Conservation (phyloP, 2,113 vertebrate species). For the Pluvianellus socialis region DNA sequence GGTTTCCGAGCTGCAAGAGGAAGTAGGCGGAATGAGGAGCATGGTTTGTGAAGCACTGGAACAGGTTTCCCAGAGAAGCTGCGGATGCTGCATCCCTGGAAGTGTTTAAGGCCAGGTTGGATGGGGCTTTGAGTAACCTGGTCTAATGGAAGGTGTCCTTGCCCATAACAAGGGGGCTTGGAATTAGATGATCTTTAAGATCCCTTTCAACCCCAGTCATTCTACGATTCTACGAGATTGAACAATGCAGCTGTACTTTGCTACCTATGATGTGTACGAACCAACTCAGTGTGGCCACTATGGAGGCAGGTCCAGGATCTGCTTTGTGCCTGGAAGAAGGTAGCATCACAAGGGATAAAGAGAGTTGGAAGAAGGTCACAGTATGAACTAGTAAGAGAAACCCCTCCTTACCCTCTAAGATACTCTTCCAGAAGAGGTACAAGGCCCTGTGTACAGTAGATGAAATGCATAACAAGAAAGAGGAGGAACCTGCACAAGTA, state of each 20-base stretch:
- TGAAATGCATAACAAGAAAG: not conserved
- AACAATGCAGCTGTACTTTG: not conserved
- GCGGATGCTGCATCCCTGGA: no score
- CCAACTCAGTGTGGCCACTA: accelerated
- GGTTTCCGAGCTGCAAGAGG: not conserved
- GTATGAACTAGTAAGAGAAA: not conserved
- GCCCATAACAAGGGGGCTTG: no score
- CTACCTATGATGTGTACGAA: not conserved
- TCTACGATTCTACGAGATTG: not conserved
- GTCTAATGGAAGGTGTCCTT: no score
- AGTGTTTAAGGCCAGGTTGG: no score
- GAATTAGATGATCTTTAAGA: no score
- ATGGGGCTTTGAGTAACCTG: no score
- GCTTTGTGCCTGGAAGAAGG: not conserved
- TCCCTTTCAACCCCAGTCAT: no score
- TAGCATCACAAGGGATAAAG: no score
- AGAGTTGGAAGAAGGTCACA: not conserved
- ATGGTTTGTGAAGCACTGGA: not conserved
- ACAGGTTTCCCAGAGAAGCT: no score
- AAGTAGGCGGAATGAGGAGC: not conserved
- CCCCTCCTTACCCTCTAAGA: not conserved
- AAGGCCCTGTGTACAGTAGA: no score
- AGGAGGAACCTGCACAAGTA: not conserved
- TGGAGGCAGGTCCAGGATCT: not conserved
- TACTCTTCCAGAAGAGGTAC: no score